Base-by-base conservation (phyloP, 2,888 invertebrate species). In the Eumerus sabulonum region DNA sequence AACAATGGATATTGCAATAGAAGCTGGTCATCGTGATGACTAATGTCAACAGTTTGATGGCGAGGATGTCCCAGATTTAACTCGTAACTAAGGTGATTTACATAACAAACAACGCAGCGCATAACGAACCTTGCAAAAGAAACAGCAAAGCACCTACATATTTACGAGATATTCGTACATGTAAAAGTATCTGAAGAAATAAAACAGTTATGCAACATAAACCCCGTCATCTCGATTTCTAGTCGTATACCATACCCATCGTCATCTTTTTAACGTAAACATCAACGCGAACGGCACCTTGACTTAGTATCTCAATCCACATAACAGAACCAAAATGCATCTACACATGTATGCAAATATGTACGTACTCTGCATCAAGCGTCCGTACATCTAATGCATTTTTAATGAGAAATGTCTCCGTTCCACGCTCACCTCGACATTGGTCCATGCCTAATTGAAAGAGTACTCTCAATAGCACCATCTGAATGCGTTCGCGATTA, bases 11-110 rank as follows among this genome's bases (percentile, higher is more conserved):
- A 62, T n/a, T n/a, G 45, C 57, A 57, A 50, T 16, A 17, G n/a
- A 40, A 40, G 16, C 42, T 5, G 72, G 60, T 72, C 76, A 63
- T 18, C 42, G 40, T n/a, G 67, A 74, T 64, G 68, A 68, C 44
- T 56, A 62, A 68, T 76, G 76, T 70, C 76, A 71, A 57, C 63
- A 50, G 35, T 81, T 81, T 81, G 81, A 81, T 67, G 81, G 81
- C 81, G 76, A 81, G 81, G 81, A 81, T 81, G 81, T 81, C 76
- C 81, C 76, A 81, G 76, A 71, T 81, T 62, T 54, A 68, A 57
- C 42, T 59, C 50, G 47, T 47, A 50, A 38, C 64, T 45, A 38
- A 53, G 38, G 42, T 51, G 59, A 76, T 76, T 76, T 71, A 56
- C 64, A 76, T 76, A 76, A 76, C 44, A 68, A 76, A 70, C 47